A percentile compares a stretch with the other conserved stretches of the same genome.
Conservation (phyloP, 1,140 invertebrate genomes). For the Drosophila leontia region DNA sequence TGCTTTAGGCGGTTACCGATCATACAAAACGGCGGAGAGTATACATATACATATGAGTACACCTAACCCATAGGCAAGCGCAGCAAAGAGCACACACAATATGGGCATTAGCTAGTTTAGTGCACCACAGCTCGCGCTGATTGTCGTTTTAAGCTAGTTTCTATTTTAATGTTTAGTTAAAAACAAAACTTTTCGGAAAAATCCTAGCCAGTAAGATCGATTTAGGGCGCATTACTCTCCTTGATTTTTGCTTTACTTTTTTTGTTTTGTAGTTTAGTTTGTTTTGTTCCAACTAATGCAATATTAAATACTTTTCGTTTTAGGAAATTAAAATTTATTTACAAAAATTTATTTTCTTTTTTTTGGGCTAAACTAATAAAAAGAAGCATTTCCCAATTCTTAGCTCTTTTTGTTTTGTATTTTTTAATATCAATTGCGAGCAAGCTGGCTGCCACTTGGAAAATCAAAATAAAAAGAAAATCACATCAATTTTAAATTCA, state of each 20-base stretch:
- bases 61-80: conserved; percentile 49
- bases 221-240: conserved; percentile 45
- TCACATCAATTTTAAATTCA: not conserved
- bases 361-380: not conserved
- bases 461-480: not conserved
- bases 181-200: conserved; percentile 51
- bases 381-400: not conserved
- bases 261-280: conserved; percentile 35
- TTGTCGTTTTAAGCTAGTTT: conserved; percentile 69
- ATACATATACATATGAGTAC: conserved; percentile 10
- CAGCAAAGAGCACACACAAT: conserved; percentile 23
- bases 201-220: conserved; percentile 65
- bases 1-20: conserved; percentile 73
- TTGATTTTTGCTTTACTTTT: conserved; percentile 25
- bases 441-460: no score
- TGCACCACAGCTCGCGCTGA: conserved; percentile 45
- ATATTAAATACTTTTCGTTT: conserved; percentile 72
- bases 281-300: conserved; percentile 50
- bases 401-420: not conserved
- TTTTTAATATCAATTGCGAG: not conserved
- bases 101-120: conserved; percentile 62
- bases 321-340: conserved; percentile 48
- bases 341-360: not conserved
- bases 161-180: conserved; percentile 64
- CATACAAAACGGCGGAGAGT: conserved; percentile 34